Conservation (phyloP, 2,113 vertebrate genomes). For the Stercorarius parasiticus region DNA sequence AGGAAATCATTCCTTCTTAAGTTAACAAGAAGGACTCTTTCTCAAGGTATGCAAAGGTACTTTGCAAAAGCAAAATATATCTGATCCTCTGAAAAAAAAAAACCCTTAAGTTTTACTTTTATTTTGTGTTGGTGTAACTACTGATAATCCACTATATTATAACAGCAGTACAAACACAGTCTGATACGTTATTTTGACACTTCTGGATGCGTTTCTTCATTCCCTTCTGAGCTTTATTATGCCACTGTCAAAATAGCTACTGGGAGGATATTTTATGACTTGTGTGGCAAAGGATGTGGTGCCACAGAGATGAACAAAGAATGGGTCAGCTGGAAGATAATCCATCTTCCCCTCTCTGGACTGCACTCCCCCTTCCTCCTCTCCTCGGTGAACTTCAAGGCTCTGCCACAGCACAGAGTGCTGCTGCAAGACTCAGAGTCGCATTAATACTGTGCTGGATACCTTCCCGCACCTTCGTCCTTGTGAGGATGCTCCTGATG, state of each 20-base stretch:
- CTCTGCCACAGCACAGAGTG: background rate
- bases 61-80: background rate
- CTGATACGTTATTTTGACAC: conserved; percentile 17
- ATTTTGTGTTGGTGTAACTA: background rate
- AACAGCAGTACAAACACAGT: background rate
- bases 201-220: conserved; percentile 35
- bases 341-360: conserved; percentile 23
- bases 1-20: conserved; percentile 3
- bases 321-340: conserved; percentile 28
- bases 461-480: background rate
- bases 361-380: background rate
- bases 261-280: conserved; percentile 46
- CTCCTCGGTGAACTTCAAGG: background rate
- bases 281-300: conserved; percentile 37
- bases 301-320: conserved; percentile 42
- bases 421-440: background rate
- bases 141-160: background rate
- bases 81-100: background rate
- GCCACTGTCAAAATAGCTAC: conserved; percentile 40
- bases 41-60: background rate
- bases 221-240: conserved; percentile 29
- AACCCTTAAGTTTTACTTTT: background rate
- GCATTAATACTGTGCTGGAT: background rate
- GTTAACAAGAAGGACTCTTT: background rate
- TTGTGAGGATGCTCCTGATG: background rate